A percentile compares a stretch with the other conserved stretches of the same genome.
Conservation (phyloP, 2,113 vertebrate species). For the Aegithalos caudatus region DNA sequence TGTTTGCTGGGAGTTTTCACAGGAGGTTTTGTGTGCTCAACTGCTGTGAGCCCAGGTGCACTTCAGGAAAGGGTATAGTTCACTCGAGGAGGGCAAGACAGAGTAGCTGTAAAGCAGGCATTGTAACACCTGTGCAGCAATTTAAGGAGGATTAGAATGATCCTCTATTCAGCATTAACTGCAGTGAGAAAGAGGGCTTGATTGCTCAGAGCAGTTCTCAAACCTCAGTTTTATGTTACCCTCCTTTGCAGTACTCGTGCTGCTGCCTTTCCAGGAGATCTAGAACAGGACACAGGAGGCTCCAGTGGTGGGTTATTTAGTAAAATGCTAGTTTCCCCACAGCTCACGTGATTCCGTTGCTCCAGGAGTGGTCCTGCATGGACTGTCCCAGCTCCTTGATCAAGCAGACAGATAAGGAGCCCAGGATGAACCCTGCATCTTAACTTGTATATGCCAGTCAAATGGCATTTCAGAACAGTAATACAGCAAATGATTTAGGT, state of each 20-base stretch:
- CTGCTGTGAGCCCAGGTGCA: conserved; percentile 53
- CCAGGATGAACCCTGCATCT: not conserved
- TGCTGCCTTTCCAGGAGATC: not conserved
- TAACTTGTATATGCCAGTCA: not conserved
- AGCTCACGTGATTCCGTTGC: not conserved
- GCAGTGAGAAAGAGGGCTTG: not conserved
- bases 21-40: conserved; percentile 44
- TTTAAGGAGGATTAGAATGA: conserved; percentile 21
- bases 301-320: not conserved
- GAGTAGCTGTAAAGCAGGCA: conserved; percentile 22
- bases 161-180: conserved; percentile 5
- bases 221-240: not conserved
- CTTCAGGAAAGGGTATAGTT: conserved; percentile 35
- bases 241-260: not conserved
- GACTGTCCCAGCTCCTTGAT: not conserved
- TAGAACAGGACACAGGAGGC: not conserved
- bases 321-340: conserved; percentile 18
- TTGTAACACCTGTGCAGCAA: conserved; percentile 50
- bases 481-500: not conserved
- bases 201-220: conserved; percentile 1
- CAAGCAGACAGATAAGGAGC: not conserved
- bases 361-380: not conserved
- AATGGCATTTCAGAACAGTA: conserved; percentile 17
- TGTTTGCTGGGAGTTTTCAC: conserved; percentile 42
- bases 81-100: not conserved